These are phyloP conservation scores for Trachymyrmex cornetzi DNA, from an alignment of 1,140 invertebrate species.

Conservation along the genomic window DNA sequence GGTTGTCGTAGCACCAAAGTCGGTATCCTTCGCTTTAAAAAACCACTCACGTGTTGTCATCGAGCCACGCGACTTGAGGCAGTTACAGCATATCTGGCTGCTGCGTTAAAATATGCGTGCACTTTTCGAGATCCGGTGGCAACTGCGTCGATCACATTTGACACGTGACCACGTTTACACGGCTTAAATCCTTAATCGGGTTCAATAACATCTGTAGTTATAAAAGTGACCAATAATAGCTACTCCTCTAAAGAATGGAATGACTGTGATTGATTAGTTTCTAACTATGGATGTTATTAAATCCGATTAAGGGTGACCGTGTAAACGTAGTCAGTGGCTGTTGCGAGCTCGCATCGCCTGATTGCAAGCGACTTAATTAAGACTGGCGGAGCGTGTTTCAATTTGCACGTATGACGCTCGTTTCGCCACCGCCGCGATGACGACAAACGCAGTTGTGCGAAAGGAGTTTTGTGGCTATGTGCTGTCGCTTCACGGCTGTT, in stretches of 20 bases:
- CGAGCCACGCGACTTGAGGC: neutral
- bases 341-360: constrained; percentile 48
- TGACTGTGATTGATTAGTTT: no score
- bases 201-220: no score
- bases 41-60: neutral
- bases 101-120: constrained; percentile 45
- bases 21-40: neutral
- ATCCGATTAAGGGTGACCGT: no score
- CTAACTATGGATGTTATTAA: no score
- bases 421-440: constrained; percentile 55
- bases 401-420: constrained; percentile 77
- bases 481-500: constrained; percentile 14
- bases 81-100: neutral
- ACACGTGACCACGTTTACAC: neutral
- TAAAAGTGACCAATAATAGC: no score
- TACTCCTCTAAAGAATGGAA: no score
- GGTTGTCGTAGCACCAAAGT: constrained; percentile 32
- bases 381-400: constrained; percentile 71
- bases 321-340: neutral
- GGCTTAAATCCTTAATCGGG: no score
- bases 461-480: constrained; percentile 6
- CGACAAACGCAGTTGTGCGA: neutral
- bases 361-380: constrained; percentile 78
- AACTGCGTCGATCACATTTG: neutral
- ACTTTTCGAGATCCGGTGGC: constrained; percentile 26